Conservation (phyloP, 2,888 invertebrate species). For the Trypoxylon attenuatum region DNA sequence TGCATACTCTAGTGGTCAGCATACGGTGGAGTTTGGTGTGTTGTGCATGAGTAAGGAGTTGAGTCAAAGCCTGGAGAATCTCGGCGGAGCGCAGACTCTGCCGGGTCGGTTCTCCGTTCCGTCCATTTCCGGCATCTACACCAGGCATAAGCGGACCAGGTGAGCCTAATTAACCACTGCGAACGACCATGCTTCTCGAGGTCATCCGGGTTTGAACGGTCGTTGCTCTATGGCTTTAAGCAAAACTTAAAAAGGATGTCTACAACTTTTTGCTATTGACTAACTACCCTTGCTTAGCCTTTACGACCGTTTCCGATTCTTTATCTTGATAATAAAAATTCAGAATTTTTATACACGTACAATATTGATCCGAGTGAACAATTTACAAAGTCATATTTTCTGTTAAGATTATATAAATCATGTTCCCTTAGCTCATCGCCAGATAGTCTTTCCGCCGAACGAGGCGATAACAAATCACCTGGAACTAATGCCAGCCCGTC, state of each 20-base stretch:
- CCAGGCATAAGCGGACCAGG: conserved; percentile 90
- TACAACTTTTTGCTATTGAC: conserved; percentile 34
- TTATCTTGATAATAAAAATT: conserved; percentile 31
- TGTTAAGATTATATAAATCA: conserved; percentile 1
- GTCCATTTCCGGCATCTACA: conserved; percentile 84
- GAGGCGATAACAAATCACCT: conserved; percentile 85
- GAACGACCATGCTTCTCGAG: conserved; percentile 57
- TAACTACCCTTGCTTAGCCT: conserved; percentile 36
- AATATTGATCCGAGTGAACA: background rate
- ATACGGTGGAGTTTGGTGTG: conserved; percentile 75
- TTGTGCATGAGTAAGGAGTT: conserved; percentile 76
- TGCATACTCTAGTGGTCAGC: conserved; percentile 75
- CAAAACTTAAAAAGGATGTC: conserved; percentile 29
- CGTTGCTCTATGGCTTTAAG: conserved; percentile 53
- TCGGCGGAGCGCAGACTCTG: conserved; percentile 80
- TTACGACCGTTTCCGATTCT: conserved; percentile 56
- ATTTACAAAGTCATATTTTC: too few relatives aligned
- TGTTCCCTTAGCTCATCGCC: conserved; percentile 86
- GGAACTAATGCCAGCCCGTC: conserved; percentile 85
- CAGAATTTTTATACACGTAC: conserved; percentile 18
- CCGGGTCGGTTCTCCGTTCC: conserved; percentile 81
- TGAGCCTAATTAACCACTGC: conserved; percentile 75
- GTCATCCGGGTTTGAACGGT: conserved; percentile 61
- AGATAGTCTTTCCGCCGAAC: conserved; percentile 90
- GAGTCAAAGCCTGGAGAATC: conserved; percentile 77